These are phyloP conservation scores for Otolemur crassicaudatus DNA, from an alignment of 2,797 vertebrate genomes.

Conservation along the genomic window DNA sequence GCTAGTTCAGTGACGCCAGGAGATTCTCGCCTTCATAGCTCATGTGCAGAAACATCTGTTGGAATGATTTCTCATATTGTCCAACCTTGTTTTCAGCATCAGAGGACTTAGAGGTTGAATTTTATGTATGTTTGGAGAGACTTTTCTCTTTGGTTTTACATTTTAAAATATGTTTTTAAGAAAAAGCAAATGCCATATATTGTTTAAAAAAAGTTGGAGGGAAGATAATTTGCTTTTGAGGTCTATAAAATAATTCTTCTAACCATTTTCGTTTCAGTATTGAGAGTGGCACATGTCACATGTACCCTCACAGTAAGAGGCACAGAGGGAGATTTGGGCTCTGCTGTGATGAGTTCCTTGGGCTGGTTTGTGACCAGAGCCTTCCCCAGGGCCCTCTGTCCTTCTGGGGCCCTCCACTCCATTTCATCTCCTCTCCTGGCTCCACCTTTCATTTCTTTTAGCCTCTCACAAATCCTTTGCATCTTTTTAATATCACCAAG, in stretches of 20 bases:
- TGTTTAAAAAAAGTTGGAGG: neutral
- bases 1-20: slow-evolving; percentile 76
- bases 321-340: neutral
- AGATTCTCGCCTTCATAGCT: slow-evolving; percentile 71
- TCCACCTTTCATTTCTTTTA: neutral
- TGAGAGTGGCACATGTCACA: neutral
- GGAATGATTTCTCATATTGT: neutral
- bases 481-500: neutral
- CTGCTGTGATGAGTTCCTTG: neutral
- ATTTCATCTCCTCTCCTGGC: neutral
- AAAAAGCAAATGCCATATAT: neutral
- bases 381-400: fast-evolving
- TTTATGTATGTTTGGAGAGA: neutral
- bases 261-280: neutral
- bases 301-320: neutral
- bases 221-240: slow-evolving; percentile 19
- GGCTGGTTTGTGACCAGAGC: neutral
- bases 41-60: slow-evolving; percentile 76
- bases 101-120: neutral
- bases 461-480: neutral
- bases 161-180: neutral
- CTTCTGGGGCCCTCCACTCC: neutral
- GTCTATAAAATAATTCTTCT: neutral
- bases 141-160: slow-evolving; percentile 18
- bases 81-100: slow-evolving; percentile 65